Evolutionary conservation across 2,113 vertebrate species (phyloP).

Genomic region (Myotis lucifugus): DNA sequence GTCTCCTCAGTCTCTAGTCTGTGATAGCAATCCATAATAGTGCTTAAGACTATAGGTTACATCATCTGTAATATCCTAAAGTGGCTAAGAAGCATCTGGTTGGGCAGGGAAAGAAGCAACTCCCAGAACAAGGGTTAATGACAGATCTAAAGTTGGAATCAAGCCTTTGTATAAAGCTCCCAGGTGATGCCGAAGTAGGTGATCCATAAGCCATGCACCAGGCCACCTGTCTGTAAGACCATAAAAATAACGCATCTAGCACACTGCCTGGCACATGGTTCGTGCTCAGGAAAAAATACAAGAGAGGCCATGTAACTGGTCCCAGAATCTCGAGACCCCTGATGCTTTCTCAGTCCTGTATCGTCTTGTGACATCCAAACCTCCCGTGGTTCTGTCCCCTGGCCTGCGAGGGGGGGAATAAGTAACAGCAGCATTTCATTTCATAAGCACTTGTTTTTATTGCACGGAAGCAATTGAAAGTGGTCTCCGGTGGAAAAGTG

Average conservation of each 20-base stretch:
- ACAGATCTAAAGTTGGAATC: not conserved
- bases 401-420: not conserved
- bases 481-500: slow-evolving; percentile 81
- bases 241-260: not conserved
- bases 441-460: slow-evolving; percentile 87
- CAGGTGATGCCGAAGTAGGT: not conserved
- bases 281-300: not conserved
- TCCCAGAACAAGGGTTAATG: too few relatives aligned
- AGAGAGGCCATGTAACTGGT: not conserved
- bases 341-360: not conserved
- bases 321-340: not conserved
- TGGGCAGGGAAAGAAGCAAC: too few relatives aligned
- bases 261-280: not conserved
- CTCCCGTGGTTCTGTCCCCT: not conserved
- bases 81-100: too few relatives aligned
- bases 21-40: not conserved
- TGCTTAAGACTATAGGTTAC: too few relatives aligned
- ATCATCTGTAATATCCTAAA: too few relatives aligned
- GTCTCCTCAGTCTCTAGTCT: too few relatives aligned
- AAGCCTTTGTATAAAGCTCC: not conserved
- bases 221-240: not conserved
- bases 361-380: not conserved
- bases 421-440: not conserved
- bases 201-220: not conserved
- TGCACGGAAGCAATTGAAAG: slow-evolving; percentile 86